phyloP scores from a whole-genome alignment of 2,113 vertebrate species.

The Rana temporaria region DNA sequence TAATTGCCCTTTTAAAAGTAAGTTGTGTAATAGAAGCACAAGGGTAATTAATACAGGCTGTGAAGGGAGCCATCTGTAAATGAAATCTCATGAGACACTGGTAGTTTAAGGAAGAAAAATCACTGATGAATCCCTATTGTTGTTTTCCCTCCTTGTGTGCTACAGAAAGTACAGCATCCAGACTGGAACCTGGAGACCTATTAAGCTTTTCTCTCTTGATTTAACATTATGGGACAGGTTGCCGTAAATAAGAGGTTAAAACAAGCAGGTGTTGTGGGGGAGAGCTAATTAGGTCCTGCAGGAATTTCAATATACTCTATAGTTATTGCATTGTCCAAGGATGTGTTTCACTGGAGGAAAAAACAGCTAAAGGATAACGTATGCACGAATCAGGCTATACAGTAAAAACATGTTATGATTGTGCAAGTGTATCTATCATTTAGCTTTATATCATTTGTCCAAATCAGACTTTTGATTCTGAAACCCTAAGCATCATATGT shows the following conservation, averaged over 20 bases:
- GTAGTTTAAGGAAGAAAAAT: conserved; percentile 23
- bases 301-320: not conserved
- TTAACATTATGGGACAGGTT: not conserved
- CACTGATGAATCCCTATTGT: conserved; percentile 9
- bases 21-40: not conserved
- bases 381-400: too few relatives aligned
- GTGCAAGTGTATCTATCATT: too few relatives aligned
- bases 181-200: not conserved
- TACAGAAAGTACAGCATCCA: not conserved
- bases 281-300: conserved; percentile 56
- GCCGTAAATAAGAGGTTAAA: conserved; percentile 11
- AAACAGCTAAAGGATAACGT: too few relatives aligned
- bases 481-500: too few relatives aligned
- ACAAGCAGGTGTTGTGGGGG: conserved; percentile 18
- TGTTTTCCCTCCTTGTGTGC: not conserved
- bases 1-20: not conserved
- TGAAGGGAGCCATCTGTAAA: not conserved
- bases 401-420: too few relatives aligned
- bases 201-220: conserved; percentile 13
- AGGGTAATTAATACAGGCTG: not conserved
- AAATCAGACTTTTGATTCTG: too few relatives aligned
- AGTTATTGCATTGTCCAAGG: not conserved
- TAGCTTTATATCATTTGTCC: too few relatives aligned
- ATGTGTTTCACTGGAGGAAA: not conserved
- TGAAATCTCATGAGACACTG: not conserved